Base-by-base conservation (phyloP, 2,113 vertebrate species). In the Callipepla californica region DNA sequence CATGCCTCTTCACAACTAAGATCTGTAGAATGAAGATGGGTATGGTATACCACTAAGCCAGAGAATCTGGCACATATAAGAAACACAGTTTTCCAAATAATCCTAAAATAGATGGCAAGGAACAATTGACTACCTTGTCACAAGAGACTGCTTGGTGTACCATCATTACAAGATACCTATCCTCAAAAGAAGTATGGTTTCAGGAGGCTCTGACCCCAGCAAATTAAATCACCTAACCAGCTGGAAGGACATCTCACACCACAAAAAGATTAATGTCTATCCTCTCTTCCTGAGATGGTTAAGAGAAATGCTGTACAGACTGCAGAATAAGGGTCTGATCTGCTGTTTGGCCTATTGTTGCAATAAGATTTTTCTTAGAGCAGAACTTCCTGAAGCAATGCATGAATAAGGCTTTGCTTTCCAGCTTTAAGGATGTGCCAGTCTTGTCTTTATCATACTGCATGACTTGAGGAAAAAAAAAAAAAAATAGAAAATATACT, bases 401-500 rank as follows among this genome's bases (percentile, higher is more conserved):
- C 15, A 2, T 21, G 23, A 69, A 85, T 50, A 65, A 55, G 6
- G 21, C 6, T 85, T 47, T 30, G 20, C 5, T 74, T 81, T 48
- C 7, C 22, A 44, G 22, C 3, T 53, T 32, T 44, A 68, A 58
- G 17, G 20, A 19, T 55, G 19, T 1, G 0, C 16, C n/a, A 75
- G 68, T 47, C 11, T 8, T 9, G 7, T n/a, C 10, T 73, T 87
- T 65, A 76, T 32, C 4, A 17, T 51, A 14, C 4, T 34, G 8
- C 18, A 19, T 1, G 1, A 63, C 13, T 19, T 44, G 4, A 28
- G 18, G 3, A 2, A 0, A 4, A 22, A 36, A 25, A 6, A 19
- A 34, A 8, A 3, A 17, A 7, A 34, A 20, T 8, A 15, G 28
- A 30, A n/a, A 40, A 26, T 11, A 28, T 11, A 28, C 12, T 19